Evolutionary conservation across 2,113 vertebrate genomes (phyloP).

Genomic region (Pyrgilauda ruficollis): DNA sequence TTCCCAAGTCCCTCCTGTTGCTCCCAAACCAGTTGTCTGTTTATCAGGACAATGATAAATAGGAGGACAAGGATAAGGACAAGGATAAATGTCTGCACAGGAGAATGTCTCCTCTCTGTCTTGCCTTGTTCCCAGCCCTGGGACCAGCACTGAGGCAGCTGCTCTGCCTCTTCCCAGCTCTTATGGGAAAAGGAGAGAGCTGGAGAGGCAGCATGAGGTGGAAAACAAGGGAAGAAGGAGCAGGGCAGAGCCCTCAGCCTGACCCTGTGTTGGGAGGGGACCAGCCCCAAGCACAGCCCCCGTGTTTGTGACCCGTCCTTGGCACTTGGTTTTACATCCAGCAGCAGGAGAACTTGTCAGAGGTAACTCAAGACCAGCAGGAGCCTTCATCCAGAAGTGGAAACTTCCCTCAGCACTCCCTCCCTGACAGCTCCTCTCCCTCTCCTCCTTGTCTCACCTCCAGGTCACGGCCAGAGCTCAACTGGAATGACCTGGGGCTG

Average conservation of each 20-base stretch:
- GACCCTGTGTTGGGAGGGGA: not conserved
- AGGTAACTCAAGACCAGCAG: not conserved
- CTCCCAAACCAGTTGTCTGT: fast-evolving
- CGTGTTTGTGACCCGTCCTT: fast-evolving
- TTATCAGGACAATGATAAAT: not conserved
- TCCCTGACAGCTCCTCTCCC: not conserved
- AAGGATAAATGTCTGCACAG: not conserved
- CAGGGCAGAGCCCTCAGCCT: fast-evolving
- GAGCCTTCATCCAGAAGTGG: not conserved
- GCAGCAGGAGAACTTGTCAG: not conserved
- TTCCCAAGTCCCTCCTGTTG: not conserved
- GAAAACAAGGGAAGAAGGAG: not conserved
- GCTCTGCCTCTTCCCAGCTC: not conserved
- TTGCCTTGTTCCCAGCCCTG: not conserved
- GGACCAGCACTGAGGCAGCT: not conserved
- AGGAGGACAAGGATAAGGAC: too few relatives aligned
- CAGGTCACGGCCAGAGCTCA: not conserved
- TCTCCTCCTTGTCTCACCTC: not conserved
- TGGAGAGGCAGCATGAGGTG: fast-evolving
- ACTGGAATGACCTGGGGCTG: not conserved
- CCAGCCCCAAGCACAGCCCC: fast-evolving
- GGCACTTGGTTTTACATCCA: not conserved
- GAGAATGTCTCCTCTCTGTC: not conserved
- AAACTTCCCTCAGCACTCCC: not conserved
- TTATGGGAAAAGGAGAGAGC: not conserved